These are phyloP conservation scores for Fragum fragum DNA, from an alignment of 2,888 invertebrate genomes.

Conservation along the genomic window DNA sequence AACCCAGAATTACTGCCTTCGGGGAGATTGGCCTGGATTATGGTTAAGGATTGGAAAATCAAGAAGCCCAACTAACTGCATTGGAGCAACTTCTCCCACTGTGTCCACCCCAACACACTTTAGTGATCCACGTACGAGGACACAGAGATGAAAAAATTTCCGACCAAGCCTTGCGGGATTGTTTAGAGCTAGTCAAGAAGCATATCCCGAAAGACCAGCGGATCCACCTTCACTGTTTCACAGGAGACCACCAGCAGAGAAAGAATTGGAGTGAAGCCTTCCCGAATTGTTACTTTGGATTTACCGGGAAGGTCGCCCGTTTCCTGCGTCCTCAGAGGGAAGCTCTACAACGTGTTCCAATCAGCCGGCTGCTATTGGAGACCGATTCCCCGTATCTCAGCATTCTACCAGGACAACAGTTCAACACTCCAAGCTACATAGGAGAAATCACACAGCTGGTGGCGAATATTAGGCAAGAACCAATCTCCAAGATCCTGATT, in stretches of 20 bases:
- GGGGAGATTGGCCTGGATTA: slow-evolving; percentile 23
- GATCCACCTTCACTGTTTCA: slow-evolving; percentile 32
- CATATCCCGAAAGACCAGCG: slow-evolving; percentile 9
- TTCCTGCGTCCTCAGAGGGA: slow-evolving; percentile 8
- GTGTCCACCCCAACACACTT: neutral
- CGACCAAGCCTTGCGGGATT: neutral
- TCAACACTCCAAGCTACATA: slow-evolving; percentile 20
- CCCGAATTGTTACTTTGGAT: slow-evolving; percentile 27
- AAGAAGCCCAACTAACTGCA: neutral
- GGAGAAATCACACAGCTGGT: slow-evolving; percentile 17
- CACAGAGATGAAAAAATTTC: slow-evolving; percentile 6
- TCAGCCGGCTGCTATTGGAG: neutral
- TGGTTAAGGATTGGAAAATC: neutral
- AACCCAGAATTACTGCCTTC: slow-evolving; percentile 11
- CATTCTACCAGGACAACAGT: neutral
- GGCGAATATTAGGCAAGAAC: neutral
- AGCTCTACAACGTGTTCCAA: neutral
- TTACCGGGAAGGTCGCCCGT: slow-evolving; percentile 1
- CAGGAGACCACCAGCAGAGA: neutral
- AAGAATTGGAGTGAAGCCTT: slow-evolving; percentile 30
- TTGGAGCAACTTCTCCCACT: slow-evolving; percentile 16
- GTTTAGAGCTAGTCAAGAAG: slow-evolving; percentile 3
- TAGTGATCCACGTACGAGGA: slow-evolving; percentile 21
- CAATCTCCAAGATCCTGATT: neutral
- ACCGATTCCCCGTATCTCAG: slow-evolving; percentile 31